Evolutionary conservation across 2,113 vertebrate species (phyloP).

Genomic region (Leucoraja erinaceus): DNA sequence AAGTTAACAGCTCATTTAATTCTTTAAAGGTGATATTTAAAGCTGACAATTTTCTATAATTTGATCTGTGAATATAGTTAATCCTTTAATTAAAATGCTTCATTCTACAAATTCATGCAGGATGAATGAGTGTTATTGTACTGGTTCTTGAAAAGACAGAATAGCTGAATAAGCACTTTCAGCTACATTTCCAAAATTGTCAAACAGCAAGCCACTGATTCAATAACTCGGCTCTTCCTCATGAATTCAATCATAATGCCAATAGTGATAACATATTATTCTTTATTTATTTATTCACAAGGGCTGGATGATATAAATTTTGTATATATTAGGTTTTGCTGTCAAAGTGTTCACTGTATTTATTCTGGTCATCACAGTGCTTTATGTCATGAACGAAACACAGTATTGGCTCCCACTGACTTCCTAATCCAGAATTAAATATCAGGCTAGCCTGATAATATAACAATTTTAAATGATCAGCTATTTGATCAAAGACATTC

Average conservation of each 20-base stretch:
- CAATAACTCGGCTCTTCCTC: neutral
- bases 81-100: neutral
- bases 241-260: neutral
- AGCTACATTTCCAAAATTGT: neutral
- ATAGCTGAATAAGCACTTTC: neutral
- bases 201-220: neutral
- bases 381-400: neutral
- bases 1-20: constrained; percentile 6
- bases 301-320: neutral
- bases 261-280: constrained; percentile 5
- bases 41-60: neutral
- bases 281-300: neutral
- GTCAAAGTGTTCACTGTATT: neutral
- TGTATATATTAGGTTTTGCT: neutral
- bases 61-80: constrained; percentile 17
- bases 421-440: neutral
- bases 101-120: neutral
- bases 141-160: neutral
- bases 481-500: neutral
- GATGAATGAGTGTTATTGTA: neutral
- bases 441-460: neutral
- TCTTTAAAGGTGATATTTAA: neutral
- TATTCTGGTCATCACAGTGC: neutral
- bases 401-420: neutral
- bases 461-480: neutral